Evolutionary conservation across 53 echinoderm and acorn worm genomes (phyloP).

Genomic region (Pentamera pediparva): DNA sequence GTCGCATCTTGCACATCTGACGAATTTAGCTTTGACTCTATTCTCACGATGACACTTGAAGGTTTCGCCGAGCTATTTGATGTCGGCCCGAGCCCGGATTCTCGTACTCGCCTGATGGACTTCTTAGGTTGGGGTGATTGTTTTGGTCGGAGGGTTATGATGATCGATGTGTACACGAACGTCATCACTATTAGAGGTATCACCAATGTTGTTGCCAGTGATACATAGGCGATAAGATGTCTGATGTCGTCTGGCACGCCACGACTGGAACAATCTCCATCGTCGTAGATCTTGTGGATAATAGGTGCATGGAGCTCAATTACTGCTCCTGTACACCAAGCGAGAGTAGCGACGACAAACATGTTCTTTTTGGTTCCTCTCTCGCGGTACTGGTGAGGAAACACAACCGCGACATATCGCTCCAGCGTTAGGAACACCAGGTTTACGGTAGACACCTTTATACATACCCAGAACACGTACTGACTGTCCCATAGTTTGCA

Average conservation of each 20-base stretch:
- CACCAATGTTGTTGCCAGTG: background rate
- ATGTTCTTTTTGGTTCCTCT: background rate
- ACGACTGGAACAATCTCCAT: background rate
- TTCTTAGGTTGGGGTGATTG: no score
- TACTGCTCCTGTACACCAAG: constrained; percentile 7
- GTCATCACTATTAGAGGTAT: background rate
- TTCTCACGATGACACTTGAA: no score
- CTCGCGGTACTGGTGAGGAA: background rate
- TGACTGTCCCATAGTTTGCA: constrained; percentile 13
- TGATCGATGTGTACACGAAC: background rate
- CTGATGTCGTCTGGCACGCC: background rate
- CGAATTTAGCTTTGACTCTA: no score
- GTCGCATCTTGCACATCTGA: no score
- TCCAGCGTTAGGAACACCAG: constrained; percentile 16
- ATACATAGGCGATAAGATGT: background rate
- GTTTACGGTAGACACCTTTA: background rate
- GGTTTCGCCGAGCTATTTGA: no score
- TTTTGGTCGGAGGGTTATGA: background rate
- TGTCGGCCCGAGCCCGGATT: no score
- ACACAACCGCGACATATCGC: background rate
- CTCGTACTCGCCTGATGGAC: no score
- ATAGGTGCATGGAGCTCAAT: no score
- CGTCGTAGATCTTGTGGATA: no score
- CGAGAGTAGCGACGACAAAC: background rate
- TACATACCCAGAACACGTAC: constrained; percentile 5